phyloP scores from a whole-genome alignment of 2,888 invertebrate genomes.

The Hyposoter didymator region DNA sequence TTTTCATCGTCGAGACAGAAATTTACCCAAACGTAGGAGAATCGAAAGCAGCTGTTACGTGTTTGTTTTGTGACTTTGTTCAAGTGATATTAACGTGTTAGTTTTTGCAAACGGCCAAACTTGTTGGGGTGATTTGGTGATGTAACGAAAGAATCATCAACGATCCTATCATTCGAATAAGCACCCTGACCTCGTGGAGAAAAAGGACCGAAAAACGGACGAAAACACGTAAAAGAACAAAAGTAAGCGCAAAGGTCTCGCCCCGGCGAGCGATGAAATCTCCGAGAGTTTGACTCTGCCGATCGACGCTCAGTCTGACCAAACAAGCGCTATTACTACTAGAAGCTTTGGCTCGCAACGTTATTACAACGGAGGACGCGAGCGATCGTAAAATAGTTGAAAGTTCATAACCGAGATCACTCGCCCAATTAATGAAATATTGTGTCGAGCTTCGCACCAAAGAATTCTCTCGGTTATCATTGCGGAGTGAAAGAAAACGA shows the following conservation, averaged over 20 bases:
- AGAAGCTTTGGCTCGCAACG: constrained; percentile 3
- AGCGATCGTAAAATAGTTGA: constrained; percentile 35
- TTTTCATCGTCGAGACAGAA: constrained; percentile 9
- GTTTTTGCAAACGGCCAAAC: background rate
- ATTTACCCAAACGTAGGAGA: background rate
- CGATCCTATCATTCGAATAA: background rate
- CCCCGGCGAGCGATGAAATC: constrained; percentile 65
- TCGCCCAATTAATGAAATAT: constrained; percentile 25
- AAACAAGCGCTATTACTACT: constrained; percentile 48
- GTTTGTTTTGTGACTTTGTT: constrained; percentile 19
- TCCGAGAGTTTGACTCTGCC: constrained; percentile 59
- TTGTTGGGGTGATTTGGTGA: constrained; percentile 9
- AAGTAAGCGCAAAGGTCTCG: constrained; percentile 46
- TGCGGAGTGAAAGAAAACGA: background rate
- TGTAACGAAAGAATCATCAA: constrained; percentile 14
- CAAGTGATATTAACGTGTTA: constrained; percentile 45
- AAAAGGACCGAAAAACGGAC: constrained; percentile 3
- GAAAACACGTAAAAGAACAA: constrained; percentile 1
- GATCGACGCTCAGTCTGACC: constrained; percentile 61
- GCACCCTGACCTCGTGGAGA: background rate
- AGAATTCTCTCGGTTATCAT: constrained; percentile 10
- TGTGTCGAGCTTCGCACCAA: background rate
- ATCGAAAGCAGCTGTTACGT: background rate
- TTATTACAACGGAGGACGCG: constrained; percentile 15
- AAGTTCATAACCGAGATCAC: background rate